Evolutionary conservation across 2,888 invertebrate species (phyloP).

Genomic region (Yponomeuta malinellus): DNA sequence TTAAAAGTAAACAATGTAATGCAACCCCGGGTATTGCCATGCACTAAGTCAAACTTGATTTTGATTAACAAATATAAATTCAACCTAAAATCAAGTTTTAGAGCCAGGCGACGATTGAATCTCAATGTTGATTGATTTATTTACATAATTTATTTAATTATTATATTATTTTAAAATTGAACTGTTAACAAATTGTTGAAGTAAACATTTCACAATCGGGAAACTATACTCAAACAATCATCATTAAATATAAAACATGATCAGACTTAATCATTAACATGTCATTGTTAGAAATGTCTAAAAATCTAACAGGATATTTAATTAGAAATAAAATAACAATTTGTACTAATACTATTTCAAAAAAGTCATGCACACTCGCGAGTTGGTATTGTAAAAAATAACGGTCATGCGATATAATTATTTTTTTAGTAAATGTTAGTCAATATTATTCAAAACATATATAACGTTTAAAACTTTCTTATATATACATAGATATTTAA

Average conservation of each 20-base stretch:
- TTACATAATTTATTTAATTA: slow-evolving; percentile 33
- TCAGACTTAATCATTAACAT: slow-evolving; percentile 40
- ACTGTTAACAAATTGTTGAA: slow-evolving; percentile 55
- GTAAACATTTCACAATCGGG: slow-evolving; percentile 55
- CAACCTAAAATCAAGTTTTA: slow-evolving; percentile 67
- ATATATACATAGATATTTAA: slow-evolving; percentile 25
- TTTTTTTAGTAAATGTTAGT: slow-evolving; percentile 68
- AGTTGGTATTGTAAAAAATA: slow-evolving; percentile 58
- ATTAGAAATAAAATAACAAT: slow-evolving; percentile 24
- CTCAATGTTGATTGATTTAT: slow-evolving; percentile 39
- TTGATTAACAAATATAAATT: slow-evolving; percentile 37
- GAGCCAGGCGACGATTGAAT: slow-evolving; percentile 56
- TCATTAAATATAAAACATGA: slow-evolving; percentile 34
- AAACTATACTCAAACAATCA: slow-evolving; percentile 32
- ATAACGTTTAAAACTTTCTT: slow-evolving; percentile 22
- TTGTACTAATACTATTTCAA: slow-evolving; percentile 26
- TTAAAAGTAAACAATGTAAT: slow-evolving; percentile 59
- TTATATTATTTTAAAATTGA: slow-evolving; percentile 25
- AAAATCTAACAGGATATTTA: slow-evolving; percentile 23
- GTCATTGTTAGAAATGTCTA: slow-evolving; percentile 53
- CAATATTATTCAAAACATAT: slow-evolving; percentile 60
- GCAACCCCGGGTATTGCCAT: slow-evolving; percentile 71
- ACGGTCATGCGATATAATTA: slow-evolving; percentile 67
- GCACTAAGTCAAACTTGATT: slow-evolving; percentile 66
- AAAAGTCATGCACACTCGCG: slow-evolving; percentile 69